Base-by-base conservation (phyloP, 2,113 vertebrate species). In the Petromus typicus region DNA sequence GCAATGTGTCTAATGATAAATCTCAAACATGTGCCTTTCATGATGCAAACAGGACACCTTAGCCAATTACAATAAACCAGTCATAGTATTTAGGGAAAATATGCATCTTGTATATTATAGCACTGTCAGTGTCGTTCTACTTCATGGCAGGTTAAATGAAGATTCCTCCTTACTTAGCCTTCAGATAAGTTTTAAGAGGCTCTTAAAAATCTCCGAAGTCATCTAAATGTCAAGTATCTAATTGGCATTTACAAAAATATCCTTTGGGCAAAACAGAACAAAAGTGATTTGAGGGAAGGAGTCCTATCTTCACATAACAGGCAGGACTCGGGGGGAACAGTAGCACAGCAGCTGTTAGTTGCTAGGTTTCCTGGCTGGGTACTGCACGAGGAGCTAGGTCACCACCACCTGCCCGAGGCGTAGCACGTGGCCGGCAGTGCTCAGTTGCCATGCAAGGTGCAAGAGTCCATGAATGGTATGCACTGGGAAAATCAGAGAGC, bases 221-320 rank as follows among this genome's bases (percentile, higher is more conserved):
- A 78, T 66, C 66, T 82, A 90, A 95, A 89, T 93, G 45, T 89
- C 63, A 94, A 84, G 76, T 45, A 57, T 45, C 27, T 82, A 93
- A 59, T 16, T 69, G 32, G 34, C 3, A 80, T 71, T 81, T 87
- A 71, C 86, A 89, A 93, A 84, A 90, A 84, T 84, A 75, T 56
- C 40, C 34, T 32, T 45, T 51, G 57, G 34, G 86, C 59, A 51
- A 93, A 86, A 73, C 27, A 84, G 66, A 93, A 85, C 18, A 71
- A 92, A 93, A 90, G 51, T 37, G 37, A 88, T 54, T 61, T 57
- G 27, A 54, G 54, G 23, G 75, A 84, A 83, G 69, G 30, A 51
- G 20, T 11, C 94, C 27, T 57, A 78, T 27, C 43, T 84, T 90
- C 88, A 79, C 34, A 79, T 27, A 88, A 64, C 71, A 85, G 76